Evolutionary conservation across 2,888 invertebrate genomes (phyloP).

Genomic region (Escarpia spicata): DNA sequence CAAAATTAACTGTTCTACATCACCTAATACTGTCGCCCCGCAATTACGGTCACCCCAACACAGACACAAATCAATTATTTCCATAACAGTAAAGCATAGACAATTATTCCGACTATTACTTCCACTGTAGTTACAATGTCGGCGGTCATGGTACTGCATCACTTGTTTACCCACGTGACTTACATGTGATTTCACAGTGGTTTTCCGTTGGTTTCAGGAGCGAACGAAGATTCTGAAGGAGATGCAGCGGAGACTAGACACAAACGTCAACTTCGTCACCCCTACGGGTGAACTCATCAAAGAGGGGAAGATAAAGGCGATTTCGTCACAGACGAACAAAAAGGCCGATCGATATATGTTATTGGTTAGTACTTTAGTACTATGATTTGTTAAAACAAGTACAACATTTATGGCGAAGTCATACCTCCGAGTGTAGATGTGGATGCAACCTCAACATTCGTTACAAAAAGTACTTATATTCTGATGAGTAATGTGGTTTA

Average conservation of each 20-base stretch:
- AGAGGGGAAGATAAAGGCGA: conserved; percentile 18
- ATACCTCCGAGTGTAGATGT: neutral
- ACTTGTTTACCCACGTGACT: neutral
- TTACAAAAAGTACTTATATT: too few relatives aligned
- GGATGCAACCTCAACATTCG: too few relatives aligned
- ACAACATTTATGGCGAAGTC: neutral
- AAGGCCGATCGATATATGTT: conserved; percentile 23
- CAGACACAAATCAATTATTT: too few relatives aligned
- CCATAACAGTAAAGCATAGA: too few relatives aligned
- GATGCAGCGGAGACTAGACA: conserved; percentile 23
- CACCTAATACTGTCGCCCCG: too few relatives aligned
- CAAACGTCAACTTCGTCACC: conserved; percentile 22
- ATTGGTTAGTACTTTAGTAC: conserved; percentile 24
- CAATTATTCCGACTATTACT: too few relatives aligned
- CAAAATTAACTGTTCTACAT: too few relatives aligned
- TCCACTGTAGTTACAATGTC: too few relatives aligned
- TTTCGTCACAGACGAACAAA: conserved; percentile 24
- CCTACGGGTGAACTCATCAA: conserved; percentile 22
- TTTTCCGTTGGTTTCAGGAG: neutral
- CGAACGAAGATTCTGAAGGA: neutral
- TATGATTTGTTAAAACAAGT: neutral
- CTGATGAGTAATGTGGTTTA: too few relatives aligned
- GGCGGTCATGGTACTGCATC: neutral
- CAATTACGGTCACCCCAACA: too few relatives aligned
- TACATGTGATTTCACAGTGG: neutral